Base-by-base conservation (phyloP, 2,888 invertebrate genomes). In the Drosophila maculinotata region DNA sequence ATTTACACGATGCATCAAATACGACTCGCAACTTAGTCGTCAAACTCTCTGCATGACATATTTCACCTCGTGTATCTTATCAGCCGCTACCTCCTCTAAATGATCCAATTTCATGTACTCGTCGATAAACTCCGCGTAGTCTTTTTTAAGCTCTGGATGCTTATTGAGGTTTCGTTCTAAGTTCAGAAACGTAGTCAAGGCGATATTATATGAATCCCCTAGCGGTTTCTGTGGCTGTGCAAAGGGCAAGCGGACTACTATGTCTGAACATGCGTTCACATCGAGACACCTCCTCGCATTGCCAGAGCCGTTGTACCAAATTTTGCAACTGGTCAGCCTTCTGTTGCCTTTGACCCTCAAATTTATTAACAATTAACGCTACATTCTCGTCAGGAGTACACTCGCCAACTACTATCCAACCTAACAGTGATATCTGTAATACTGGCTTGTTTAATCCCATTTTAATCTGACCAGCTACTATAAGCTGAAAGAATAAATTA, bases 401-500 rank as follows among this genome's bases (percentile, higher is more conserved):
- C 47, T 31, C 20, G 23, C 47, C n/a, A n/a, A n/a, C n/a, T n/a
- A n/a, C n/a, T n/a, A 28, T 28, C 28, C 28, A 28, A 28, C 28
- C 28, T 39, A 56, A 39, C 7, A 45, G 30, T 1, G 31, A 47
- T n/a, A 23, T 56, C 15, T 47, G 56, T 8, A 47, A 17, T 3
- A 20, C 26, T 45, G 39, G 56, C 25, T 23, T 28, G 15, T 47
- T 56, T 12, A 23, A n/a, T 3, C 38, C 45, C 17, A 54, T 3
- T 41, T n/a, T 57, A 3, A 48, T 57, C 10, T 57, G 56, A 1
- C 28, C 57, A 12, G 48, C 35, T 20, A 49, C 48, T 6, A 54
- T 23, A 3, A 45, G 20, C 10, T 38, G 36, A 5, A 45, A 45
- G 10, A 54, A 54, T 7, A 35, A 35, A 20, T 9, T n/a, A 1